These are phyloP conservation scores for Berghia stephanieae DNA, from an alignment of 1,140 invertebrate genomes.

Conservation along the genomic window DNA sequence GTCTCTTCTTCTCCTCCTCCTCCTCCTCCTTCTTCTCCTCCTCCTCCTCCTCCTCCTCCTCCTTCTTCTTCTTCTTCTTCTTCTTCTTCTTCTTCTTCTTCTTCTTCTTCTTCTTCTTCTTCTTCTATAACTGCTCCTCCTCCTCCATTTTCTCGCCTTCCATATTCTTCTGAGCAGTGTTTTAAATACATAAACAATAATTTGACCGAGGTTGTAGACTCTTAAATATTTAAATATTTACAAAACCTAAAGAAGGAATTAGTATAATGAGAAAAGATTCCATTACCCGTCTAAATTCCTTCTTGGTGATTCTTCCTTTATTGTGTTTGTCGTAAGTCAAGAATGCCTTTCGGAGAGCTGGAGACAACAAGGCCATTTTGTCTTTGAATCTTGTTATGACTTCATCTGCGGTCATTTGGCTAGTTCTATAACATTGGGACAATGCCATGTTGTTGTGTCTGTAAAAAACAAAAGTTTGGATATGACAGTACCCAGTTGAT, in stretches of 20 bases:
- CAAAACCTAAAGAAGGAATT: not conserved
- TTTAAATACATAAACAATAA: constrained; percentile 5
- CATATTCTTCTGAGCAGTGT: too few relatives aligned
- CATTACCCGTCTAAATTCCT: constrained; percentile 57
- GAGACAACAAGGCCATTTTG: constrained; percentile 54
- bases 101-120: too few relatives aligned
- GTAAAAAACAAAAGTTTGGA: constrained; percentile 19
- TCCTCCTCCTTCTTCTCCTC: too few relatives aligned
- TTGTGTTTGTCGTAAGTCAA: constrained; percentile 52
- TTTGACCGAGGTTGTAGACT: not conserved
- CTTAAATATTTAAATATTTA: not conserved
- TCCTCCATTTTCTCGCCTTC: too few relatives aligned
- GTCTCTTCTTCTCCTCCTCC: too few relatives aligned
- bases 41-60: too few relatives aligned
- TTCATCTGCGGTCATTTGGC: constrained; percentile 57
- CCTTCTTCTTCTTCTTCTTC: too few relatives aligned
- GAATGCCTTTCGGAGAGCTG: constrained; percentile 53
- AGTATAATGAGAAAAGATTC: not conserved
- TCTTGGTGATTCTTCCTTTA: constrained; percentile 55
- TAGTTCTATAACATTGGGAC: constrained; percentile 40
- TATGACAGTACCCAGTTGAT: too few relatives aligned
- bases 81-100: too few relatives aligned
- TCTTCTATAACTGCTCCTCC: too few relatives aligned
- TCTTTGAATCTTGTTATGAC: constrained; percentile 57
- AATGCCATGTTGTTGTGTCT: constrained; percentile 43